Base-by-base conservation (phyloP, 1,140 invertebrate species). In the Bombyx mandarina region DNA sequence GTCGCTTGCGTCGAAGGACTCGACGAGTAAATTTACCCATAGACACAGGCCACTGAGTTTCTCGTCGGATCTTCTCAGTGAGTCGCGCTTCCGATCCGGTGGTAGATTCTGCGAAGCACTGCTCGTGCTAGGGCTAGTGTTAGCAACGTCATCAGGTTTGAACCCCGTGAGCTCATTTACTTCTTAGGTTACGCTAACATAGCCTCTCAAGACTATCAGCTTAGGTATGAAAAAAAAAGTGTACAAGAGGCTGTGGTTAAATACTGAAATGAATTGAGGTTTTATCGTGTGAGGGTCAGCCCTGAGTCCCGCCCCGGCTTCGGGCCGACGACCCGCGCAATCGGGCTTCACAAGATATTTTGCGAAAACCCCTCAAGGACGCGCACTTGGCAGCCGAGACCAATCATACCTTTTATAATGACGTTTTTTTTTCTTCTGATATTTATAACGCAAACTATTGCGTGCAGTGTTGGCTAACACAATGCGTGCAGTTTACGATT, bases 331-430 rank as follows among this genome's bases (percentile, higher is more conserved):
- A 75, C 73, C 63, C 57, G 53, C 63, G 72, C 73, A 75, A 78
- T 74, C 63, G 53, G 49, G 56, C 62, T 69, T 71, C 61, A 56
- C 61, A 47, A 47, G 45, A 46, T 50, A 65, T 62, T 77, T 79
- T 75, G 75, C 76, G 79, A 82, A 83, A 83, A 81, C 63, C 58
- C 56, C 62, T 61, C 79, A 84, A 84, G 79, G 81, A 70, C 73
- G 58, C 60, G 67, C 66, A 72, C 67, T 73, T 67, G 72, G 61
- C 60, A 66, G 68, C 69, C 79, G 81, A 73, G 71, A 79, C 81
- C 75, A 84, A 82, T 84, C 72, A 79, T 76, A 77, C 73, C 75
- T 69, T 79, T 81, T 78, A 77, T 73, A 74, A 62, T 56, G 68
- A 2, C 4, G 42, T 4, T 45, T 49, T 8, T 71, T 78, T 80